Percentiles rank a stretch among this genome's conserved stretches.
Evolutionary conservation across 2,888 invertebrate genomes (phyloP).

Genomic region (Acrobasis suavella): DNA sequence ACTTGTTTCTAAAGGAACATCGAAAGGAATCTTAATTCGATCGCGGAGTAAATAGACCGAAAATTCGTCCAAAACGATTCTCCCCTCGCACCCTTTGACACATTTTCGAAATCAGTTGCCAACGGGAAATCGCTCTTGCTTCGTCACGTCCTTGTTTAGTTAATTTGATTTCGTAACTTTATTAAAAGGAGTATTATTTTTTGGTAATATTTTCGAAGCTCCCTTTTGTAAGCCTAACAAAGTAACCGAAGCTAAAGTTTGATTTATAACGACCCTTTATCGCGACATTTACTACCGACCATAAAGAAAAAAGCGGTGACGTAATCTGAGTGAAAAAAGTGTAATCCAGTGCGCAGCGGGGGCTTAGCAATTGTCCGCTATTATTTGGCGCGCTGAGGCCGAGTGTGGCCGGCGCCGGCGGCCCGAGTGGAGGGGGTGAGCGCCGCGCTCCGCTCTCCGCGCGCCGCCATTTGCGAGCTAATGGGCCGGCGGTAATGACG

Average conservation of each 20-base stretch:
- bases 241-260: constrained; percentile 15
- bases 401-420: not conserved
- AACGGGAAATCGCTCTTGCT: not conserved
- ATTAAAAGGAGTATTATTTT: not conserved
- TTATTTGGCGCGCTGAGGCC: constrained; percentile 6
- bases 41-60: constrained; percentile 10
- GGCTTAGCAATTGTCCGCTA: constrained; percentile 16
- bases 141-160: not conserved
- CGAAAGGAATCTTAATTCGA: constrained; percentile 13
- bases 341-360: constrained; percentile 19
- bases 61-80: not conserved
- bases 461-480: constrained; percentile 26
- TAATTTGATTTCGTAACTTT: constrained; percentile 1
- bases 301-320: constrained; percentile 13
- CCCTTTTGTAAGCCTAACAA: constrained; percentile 5
- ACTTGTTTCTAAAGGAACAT: constrained; percentile 8
- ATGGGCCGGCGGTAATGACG: constrained; percentile 34
- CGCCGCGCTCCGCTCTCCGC: not conserved
- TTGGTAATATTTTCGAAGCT: not conserved
- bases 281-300: constrained; percentile 15
- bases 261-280: constrained; percentile 19
- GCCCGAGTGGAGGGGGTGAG: constrained; percentile 13
- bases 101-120: constrained; percentile 1
- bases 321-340: constrained; percentile 20
- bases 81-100: constrained; percentile 2